Percentiles rank a stretch among this genome's conserved stretches.
phyloP scores from a whole-genome alignment of 2,888 invertebrate genomes.

The Dynastes maya region DNA sequence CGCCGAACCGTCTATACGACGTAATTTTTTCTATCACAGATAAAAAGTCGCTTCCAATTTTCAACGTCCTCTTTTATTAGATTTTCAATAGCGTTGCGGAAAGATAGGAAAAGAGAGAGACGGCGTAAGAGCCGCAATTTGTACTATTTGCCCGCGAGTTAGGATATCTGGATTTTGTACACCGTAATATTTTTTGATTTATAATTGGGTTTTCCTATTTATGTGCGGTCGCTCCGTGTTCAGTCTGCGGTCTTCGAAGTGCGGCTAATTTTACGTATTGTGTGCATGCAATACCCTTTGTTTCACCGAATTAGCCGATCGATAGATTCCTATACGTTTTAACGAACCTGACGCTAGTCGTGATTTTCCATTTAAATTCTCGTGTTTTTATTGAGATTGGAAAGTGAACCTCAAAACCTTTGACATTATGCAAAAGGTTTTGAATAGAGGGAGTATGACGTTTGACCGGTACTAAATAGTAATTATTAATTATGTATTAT shows the following conservation, averaged over 20 bases:
- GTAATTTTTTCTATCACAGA: conserved; percentile 1
- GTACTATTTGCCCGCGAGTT: conserved; percentile 13
- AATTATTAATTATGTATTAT: no score
- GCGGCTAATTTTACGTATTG: conserved; percentile 11
- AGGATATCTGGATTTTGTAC: conserved; percentile 28
- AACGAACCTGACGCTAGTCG: not conserved
- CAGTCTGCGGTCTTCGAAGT: not conserved
- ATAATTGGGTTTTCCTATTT: conserved; percentile 32
- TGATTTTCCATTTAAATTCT: not conserved
- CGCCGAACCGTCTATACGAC: not conserved
- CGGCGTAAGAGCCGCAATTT: not conserved
- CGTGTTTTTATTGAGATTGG: not conserved
- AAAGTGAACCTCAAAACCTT: not conserved
- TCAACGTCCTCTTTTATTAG: conserved; percentile 21
- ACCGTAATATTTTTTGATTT: conserved; percentile 24
- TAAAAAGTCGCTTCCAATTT: conserved; percentile 23
- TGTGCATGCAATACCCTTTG: not conserved
- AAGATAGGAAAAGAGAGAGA: conserved; percentile 4
- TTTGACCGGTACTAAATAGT: no score
- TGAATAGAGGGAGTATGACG: no score
- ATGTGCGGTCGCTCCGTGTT: conserved; percentile 21
- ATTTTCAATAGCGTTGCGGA: conserved; percentile 17
- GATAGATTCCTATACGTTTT: not conserved
- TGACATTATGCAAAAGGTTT: no score
- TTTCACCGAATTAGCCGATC: conserved; percentile 2